Evolutionary conservation across 2,113 vertebrate genomes (phyloP).

Genomic region (Lepus americanus): DNA sequence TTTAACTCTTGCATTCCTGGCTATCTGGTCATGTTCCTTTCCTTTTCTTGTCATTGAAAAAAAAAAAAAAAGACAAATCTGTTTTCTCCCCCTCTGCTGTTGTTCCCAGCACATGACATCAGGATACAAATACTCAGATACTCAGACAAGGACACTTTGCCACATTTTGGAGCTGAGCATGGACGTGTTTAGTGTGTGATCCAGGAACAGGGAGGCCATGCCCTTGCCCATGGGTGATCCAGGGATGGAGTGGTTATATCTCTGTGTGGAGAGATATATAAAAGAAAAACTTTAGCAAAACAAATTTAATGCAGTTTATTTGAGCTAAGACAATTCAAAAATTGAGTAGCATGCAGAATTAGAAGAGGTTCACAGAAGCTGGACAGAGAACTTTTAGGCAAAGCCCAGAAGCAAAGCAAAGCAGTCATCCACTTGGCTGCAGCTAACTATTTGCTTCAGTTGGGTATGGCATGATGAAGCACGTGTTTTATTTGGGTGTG

Average conservation of each 20-base stretch:
- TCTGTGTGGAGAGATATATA: not conserved
- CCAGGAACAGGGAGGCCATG: fast-evolving
- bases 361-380: not conserved
- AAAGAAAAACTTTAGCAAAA: not conserved
- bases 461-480: not conserved
- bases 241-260: not conserved
- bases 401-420: not conserved
- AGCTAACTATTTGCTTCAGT: not conserved
- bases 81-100: too few species aligned
- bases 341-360: not conserved
- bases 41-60: not conserved
- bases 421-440: not conserved
- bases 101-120: too few species aligned
- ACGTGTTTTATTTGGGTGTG: not conserved
- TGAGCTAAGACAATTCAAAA: not conserved
- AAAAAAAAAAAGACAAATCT: too few species aligned
- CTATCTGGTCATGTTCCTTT: not conserved
- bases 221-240: not conserved
- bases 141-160: not conserved
- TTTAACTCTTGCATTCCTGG: not conserved
- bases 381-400: not conserved
- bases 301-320: not conserved
- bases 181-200: not conserved
- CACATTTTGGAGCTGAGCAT: not conserved
- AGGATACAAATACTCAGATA: not conserved